Evolutionary conservation across 2,888 invertebrate species (phyloP), one percentile per base, ranked within the genome.

Genomic region (Yponomeuta malinellus): DNA sequence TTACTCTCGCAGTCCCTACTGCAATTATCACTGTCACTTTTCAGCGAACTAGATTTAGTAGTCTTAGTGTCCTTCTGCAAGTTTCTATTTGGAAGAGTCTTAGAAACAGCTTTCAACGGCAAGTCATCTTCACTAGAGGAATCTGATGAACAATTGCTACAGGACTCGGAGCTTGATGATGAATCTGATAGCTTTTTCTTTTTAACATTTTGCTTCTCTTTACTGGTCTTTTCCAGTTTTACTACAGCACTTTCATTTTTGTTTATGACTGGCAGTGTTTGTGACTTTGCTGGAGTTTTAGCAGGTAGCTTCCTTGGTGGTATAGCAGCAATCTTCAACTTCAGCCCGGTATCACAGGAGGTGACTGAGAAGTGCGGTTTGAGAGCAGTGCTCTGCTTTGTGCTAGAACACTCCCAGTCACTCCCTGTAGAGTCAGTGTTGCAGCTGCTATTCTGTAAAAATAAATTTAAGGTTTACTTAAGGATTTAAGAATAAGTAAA

Each of bases 291-390:
- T 70, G 85, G 82, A 74, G 84, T 89, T 76, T 84, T 92, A 64
- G 83, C 84, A 77, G 83, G 83, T 74, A 76, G 82, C 80, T 82
- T 93, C 68, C 85, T 79, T 68, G 92, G 93, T 73, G 92, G 93
- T 73, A 94, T 93, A 65, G 94, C 94, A 74, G 94, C 94, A 72
- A 94, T 94, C 77, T 94, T 94, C 70, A 94, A 87, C 73, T 94
- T 93, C 71, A 94, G 80, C 31, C 94, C 94, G 66, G 94, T 93
- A 66, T 94, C 94, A 81, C 94, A 93, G 72, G 93, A 94, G 65
- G 94, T 94, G 48, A 94, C 94, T 10, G 94, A 94, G 82, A 94
- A 94, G 78, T 94, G 94, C 69, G 91, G 85, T 75, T 92, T 92
- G 68, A 80, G 81, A 63, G 83, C 79, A 63, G 83, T 78, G 72